These are phyloP conservation scores for Trichoplusia ni DNA, from an alignment of 1,140 invertebrate species.

Conservation along the genomic window DNA sequence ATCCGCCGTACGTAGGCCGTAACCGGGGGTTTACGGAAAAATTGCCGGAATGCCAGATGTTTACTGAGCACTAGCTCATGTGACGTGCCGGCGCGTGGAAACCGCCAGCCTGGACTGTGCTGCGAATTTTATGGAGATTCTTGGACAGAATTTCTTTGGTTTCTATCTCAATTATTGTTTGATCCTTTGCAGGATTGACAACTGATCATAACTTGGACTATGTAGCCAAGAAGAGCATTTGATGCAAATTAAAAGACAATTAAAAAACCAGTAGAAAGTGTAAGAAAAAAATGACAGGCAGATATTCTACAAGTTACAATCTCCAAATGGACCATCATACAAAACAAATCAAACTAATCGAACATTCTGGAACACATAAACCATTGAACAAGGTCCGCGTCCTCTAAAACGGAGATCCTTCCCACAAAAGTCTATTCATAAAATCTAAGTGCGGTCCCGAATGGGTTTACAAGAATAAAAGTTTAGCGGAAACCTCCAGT, in stretches of 20 bases:
- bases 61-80: conserved; percentile 19
- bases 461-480: conserved; percentile 16
- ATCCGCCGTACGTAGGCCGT: conserved; percentile 20
- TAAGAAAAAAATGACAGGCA: no score
- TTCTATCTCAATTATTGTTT: no score
- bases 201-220: no score
- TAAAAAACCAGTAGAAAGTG: no score
- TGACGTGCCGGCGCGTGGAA: background rate
- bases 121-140: no score
- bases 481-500: conserved; percentile 5
- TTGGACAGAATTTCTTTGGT: no score
- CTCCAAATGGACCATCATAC: background rate
- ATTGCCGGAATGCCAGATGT: conserved; percentile 26
- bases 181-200: no score
- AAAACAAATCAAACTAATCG: background rate
- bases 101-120: no score
- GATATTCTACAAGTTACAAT: background rate
- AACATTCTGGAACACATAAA: background rate
- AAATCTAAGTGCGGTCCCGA: conserved; percentile 15
- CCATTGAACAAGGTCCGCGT: background rate
- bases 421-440: conserved; percentile 10
- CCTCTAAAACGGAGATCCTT: conserved; percentile 1
- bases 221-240: no score
- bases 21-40: conserved; percentile 16
- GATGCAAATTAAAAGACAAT: no score